Evolutionary conservation across 37 sponge, comb jelly and placozoan species (phyloP).

Genomic region (Geodia barretti): DNA sequence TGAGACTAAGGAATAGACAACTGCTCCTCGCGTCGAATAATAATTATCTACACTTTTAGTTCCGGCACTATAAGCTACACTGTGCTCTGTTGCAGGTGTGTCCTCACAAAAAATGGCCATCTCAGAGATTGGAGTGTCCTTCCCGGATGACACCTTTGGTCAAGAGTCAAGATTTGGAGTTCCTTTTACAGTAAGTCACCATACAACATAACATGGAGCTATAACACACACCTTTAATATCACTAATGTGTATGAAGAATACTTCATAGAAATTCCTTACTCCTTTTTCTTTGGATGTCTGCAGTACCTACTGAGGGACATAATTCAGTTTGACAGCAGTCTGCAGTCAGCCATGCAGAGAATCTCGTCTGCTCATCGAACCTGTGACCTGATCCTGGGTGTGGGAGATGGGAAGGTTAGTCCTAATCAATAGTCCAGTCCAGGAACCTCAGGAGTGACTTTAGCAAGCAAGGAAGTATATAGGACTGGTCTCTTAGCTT

Average conservation of each 20-base stretch:
- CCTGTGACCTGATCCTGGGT: constrained; percentile 83
- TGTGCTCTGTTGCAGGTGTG: constrained; percentile 36
- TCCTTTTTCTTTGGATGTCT: neutral
- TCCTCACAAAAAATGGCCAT: constrained; percentile 69
- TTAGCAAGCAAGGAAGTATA: neutral
- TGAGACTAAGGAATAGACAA: too few relatives aligned
- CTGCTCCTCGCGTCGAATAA: too few relatives aligned
- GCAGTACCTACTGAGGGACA: constrained; percentile 77
- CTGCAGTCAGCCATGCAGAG: constrained; percentile 63
- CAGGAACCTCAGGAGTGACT: too few relatives aligned
- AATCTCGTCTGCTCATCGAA: constrained; percentile 56
- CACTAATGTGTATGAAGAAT: neutral
- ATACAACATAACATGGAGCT: neutral
- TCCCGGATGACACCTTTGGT: constrained; percentile 87
- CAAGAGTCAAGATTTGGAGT: constrained; percentile 86
- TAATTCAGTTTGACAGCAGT: constrained; percentile 74
- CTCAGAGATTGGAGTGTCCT: constrained; percentile 85
- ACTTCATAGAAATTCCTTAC: neutral
- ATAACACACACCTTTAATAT: neutral
- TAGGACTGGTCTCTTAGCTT: too few relatives aligned
- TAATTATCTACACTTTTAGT: too few relatives aligned
- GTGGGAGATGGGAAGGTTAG: constrained; percentile 87
- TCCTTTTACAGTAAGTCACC: constrained; percentile 77
- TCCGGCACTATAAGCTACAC: too few relatives aligned
- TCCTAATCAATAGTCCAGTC: too few relatives aligned